Percentiles rank a stretch among this genome's conserved stretches.
These are phyloP conservation scores for Rhodophaea formosa DNA, from an alignment of 2,888 invertebrate genomes.

Conservation along the genomic window DNA sequence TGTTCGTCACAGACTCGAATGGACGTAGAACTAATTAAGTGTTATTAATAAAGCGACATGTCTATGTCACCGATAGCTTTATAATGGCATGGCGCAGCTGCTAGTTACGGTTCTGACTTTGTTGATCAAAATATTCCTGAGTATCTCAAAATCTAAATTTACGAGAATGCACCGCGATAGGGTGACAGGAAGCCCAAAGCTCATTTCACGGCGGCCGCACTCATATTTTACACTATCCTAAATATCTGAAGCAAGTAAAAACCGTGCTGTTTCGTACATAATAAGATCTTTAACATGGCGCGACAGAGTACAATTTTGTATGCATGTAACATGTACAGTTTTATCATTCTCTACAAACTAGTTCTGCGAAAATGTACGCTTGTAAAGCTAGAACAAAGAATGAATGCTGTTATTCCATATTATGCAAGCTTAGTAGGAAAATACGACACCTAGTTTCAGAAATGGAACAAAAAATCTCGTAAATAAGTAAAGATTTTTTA, in stretches of 20 bases:
- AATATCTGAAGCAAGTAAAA: conserved; percentile 47
- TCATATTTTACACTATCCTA: conserved; percentile 68
- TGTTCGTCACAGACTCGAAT: not conserved
- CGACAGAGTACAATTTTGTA: conserved; percentile 45
- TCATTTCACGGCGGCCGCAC: conserved; percentile 72
- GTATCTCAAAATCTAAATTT: conserved; percentile 34
- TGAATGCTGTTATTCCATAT: conserved; percentile 37
- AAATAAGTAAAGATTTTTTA: not conserved
- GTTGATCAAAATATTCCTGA: conserved; percentile 22
- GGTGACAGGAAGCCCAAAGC: conserved; percentile 56
- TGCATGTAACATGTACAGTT: conserved; percentile 36
- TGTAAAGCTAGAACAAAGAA: conserved; percentile 46
- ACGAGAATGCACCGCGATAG: conserved; percentile 49
- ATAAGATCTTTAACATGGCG: conserved; percentile 47
- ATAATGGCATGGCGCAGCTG: conserved; percentile 5
- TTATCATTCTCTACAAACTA: conserved; percentile 44
- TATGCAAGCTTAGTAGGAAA: conserved; percentile 27
- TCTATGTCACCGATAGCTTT: not conserved
- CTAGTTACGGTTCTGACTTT: conserved; percentile 14
- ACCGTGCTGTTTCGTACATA: conserved; percentile 34
- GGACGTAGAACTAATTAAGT: not conserved
- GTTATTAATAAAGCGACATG: not conserved
- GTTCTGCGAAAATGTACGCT: conserved; percentile 45
- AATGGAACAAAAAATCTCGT: conserved; percentile 9
- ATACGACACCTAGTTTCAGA: conserved; percentile 12